Conservation (phyloP, 1,140 invertebrate genomes). For the Sarcophaga bullata region DNA sequence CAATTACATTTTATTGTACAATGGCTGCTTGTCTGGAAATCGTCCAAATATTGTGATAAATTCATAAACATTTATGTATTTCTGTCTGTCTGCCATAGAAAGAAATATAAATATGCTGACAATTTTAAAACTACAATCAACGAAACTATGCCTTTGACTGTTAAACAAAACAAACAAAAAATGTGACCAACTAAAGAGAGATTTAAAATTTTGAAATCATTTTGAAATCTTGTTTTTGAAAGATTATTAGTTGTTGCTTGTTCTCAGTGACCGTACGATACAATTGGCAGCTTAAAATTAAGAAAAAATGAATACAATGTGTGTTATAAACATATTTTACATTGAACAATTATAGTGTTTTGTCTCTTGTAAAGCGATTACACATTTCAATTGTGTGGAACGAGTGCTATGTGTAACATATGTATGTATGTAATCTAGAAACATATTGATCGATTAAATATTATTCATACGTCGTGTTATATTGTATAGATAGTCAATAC, state of each 20-base stretch:
- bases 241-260: too few relatives aligned
- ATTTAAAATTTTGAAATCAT: too few relatives aligned
- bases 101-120: background rate
- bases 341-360: too few relatives aligned
- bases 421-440: too few relatives aligned
- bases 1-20: background rate
- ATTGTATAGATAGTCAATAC: too few relatives aligned
- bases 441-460: background rate
- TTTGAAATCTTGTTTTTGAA: too few relatives aligned
- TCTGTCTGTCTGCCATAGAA: background rate
- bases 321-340: too few relatives aligned
- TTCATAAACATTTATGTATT: background rate
- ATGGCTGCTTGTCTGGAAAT: background rate
- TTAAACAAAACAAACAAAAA: background rate
- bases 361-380: background rate
- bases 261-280: too few relatives aligned
- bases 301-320: too few relatives aligned
- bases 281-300: too few relatives aligned
- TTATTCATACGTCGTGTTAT: background rate
- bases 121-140: background rate
- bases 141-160: background rate
- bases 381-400: background rate
- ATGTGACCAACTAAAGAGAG: background rate
- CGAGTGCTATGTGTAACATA: background rate
- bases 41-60: constrained; percentile 17